A percentile compares a stretch with the other conserved stretches of the same genome.
Evolutionary conservation across 2,888 invertebrate species (phyloP).

Genomic region (Byasa hedistus): DNA sequence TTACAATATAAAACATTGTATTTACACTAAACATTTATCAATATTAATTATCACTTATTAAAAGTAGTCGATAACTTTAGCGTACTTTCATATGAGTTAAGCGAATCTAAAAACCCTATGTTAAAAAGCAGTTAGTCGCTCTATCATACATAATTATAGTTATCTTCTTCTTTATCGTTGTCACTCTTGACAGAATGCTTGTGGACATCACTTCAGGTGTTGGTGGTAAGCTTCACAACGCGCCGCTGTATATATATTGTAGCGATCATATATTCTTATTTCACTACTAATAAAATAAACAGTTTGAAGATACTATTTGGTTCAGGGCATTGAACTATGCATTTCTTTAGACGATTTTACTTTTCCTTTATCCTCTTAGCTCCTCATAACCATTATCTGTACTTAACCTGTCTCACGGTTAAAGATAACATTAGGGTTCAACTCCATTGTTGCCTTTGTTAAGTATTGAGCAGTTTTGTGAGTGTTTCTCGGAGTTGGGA

Average conservation of each 20-base stretch:
- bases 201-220: no score
- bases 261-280: neutral
- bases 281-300: neutral
- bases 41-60: no score
- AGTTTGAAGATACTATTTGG: neutral
- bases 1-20: no score
- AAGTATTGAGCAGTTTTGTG: neutral
- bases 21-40: no score
- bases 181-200: no score
- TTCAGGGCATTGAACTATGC: neutral
- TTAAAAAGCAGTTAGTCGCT: no score
- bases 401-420: conserved; percentile 6
- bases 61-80: no score
- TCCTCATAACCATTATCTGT: neutral
- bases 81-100: no score
- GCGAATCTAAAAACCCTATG: no score
- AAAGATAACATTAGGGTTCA: neutral
- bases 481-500: neutral
- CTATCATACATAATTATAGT: no score
- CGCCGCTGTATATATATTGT: no score
- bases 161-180: neutral
- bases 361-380: conserved; percentile 3
- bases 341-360: neutral
- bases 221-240: no score
- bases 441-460: conserved; percentile 3